Evolutionary conservation across 1,140 invertebrate genomes (phyloP), one percentile per base, ranked within the genome.

Genomic region (Lordiphosa mommai): DNA sequence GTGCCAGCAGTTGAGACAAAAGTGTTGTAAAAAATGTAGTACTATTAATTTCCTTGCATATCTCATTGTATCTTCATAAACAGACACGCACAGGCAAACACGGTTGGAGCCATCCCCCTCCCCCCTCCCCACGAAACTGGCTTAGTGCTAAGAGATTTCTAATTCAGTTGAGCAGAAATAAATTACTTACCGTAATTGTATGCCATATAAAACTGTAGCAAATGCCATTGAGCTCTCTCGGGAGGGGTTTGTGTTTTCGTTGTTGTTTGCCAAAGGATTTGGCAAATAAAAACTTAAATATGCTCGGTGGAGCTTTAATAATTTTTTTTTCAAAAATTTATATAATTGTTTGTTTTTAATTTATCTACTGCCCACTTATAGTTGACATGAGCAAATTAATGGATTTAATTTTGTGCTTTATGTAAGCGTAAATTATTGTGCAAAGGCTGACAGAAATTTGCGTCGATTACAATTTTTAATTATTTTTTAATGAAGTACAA

Each of bases 161-260:
- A 82, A 82, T 82, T 82, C 77, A 82, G 77, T 84, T 82, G 77
- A 84, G 77, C 77, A 77, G 77, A 82, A 82, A 82, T 82, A 82
- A 82, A 82, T 82, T 82, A 82, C 77, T 82, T 82, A 84, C 77
- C 77, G 77, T 82, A 82, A 82, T 82, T 82, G 77, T 82, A 77
- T 71, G 59, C 76, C 76, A 76, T 80, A 80, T 80, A 80, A 84
- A 80, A 84, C 72, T 82, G 77, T 71, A 84, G 71, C 66, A 61
- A 71, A 60, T 43, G 47, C 32, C 71, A 69, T 67, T 64, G 59
- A 61, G 53, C 52, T 68, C 55, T 53, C 33, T 34, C 33, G 23
- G 13, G 53, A 29, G 36, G 20, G 8, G 9, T 47, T n/a, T 20
- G 23, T 53, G 51, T 13, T 51, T n/a, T 5, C 4, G 12, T 47